phyloP scores from a whole-genome alignment of 2,113 vertebrate species.

The Calcarius ornatus region DNA sequence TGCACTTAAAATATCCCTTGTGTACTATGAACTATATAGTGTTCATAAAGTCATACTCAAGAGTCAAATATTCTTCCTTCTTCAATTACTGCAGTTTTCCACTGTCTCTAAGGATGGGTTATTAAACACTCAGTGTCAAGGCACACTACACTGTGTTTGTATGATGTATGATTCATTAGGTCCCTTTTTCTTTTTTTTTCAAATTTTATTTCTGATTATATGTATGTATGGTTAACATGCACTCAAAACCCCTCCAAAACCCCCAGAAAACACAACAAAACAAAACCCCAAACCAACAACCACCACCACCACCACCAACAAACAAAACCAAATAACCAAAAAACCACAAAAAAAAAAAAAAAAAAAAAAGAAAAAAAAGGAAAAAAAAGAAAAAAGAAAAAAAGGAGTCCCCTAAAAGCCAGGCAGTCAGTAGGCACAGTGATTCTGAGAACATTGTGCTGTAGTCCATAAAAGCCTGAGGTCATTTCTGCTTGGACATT shows the following conservation, averaged over 20 bases:
- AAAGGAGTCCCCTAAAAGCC: not conserved
- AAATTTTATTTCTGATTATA: not conserved
- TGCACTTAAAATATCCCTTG: slow-evolving; percentile 71
- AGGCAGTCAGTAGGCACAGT: not conserved
- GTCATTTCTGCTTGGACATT: slow-evolving; percentile 38
- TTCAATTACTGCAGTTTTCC: slow-evolving; percentile 70
- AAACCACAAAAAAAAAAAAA: too few relatives aligned
- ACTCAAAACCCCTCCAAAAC: not conserved
- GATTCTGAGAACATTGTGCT: not conserved
- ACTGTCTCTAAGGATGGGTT: slow-evolving; percentile 39
- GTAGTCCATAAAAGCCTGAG: slow-evolving; percentile 8
- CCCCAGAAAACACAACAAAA: not conserved
- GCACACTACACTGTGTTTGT: not conserved
- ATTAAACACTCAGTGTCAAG: slow-evolving; percentile 63
- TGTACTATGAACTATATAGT: slow-evolving; percentile 52
- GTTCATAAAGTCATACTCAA: slow-evolving; percentile 63
- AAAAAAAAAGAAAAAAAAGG: too few relatives aligned
- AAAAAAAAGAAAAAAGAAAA: too few relatives aligned
- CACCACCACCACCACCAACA: too few relatives aligned
- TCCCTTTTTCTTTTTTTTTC: not conserved
- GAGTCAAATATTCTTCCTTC: slow-evolving; percentile 65
- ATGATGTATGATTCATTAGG: slow-evolving; percentile 34
- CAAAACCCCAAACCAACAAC: too few relatives aligned
- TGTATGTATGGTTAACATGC: not conserved
- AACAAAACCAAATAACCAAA: not conserved